These are phyloP conservation scores for Drosophila cognata DNA, from an alignment of 2,888 invertebrate species.

Conservation along the genomic window DNA sequence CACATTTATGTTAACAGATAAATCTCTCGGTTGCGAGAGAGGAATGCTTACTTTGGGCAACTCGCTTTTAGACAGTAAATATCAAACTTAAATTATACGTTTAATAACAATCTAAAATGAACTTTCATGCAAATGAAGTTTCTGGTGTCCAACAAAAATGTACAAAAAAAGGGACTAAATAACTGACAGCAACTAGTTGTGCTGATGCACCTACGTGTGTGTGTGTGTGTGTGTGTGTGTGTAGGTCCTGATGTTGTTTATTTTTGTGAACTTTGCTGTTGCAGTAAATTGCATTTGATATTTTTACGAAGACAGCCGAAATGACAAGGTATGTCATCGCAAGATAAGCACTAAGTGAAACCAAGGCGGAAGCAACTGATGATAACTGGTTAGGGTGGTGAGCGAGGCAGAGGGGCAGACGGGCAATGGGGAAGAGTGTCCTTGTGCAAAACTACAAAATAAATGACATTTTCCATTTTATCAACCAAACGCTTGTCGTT, in stretches of 20 bases:
- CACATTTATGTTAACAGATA: not conserved
- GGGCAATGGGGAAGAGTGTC: conserved; percentile 22
- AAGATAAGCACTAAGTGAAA: conserved; percentile 68
- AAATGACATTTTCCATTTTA: conserved; percentile 59
- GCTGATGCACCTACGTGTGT: conserved; percentile 6
- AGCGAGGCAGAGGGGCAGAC: no score
- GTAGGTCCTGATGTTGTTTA: not conserved
- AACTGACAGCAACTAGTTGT: conserved; percentile 21
- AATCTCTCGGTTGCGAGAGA: not conserved
- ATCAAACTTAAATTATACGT: conserved; percentile 11
- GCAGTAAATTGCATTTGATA: conserved; percentile 73
- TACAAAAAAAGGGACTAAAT: conserved; percentile 28
- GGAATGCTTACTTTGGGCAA: not conserved
- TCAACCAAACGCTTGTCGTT: conserved; percentile 7
- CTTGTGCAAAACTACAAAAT: conserved; percentile 52
- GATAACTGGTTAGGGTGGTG: conserved; percentile 6
- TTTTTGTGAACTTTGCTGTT: conserved; percentile 37
- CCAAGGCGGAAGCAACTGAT: conserved; percentile 21
- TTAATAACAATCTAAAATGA: conserved; percentile 25
- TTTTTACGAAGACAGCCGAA: conserved; percentile 70
- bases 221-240: conserved; percentile 2
- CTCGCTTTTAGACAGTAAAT: not conserved
- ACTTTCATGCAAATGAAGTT: conserved; percentile 45
- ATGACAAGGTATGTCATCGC: conserved; percentile 78
- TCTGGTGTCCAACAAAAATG: conserved; percentile 24